Base-by-base conservation (phyloP, 1,140 invertebrate species). In the Tetraneura akinire region DNA sequence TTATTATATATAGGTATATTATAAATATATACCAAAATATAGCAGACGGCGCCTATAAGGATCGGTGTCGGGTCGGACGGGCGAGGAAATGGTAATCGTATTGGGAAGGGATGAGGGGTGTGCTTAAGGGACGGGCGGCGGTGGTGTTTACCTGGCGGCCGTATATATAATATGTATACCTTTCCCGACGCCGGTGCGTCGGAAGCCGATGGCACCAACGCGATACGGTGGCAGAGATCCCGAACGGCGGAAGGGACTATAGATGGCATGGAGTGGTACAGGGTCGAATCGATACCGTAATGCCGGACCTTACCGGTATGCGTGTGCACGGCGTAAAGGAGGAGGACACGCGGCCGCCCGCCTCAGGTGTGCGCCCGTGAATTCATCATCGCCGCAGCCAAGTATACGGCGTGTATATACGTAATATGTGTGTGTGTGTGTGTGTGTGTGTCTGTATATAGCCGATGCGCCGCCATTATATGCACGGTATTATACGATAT, bases 291-390 rank as follows among this genome's bases (percentile, higher is more conserved):
- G 74, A 78, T 78, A 78, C 74, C 49, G 70, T 37, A 37, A 53
- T 47, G 70, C 70, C 74, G 74, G 74, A 78, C 74, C 74, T 78
- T 78, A 78, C 74, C 74, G 53, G 74, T 62, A 55, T 16, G 32
- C 55, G 55, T 42, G n/a, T 37, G 32, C 32, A 37, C 32, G 32
- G 32, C 8, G 55, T 62, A 47, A 26, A 60, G 49, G 37, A n/a
- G 71, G 51, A 55, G 53, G 32, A 78, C 55, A 78, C 49, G 16
- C 51, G 71, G 71, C 53, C 55, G 74, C 74, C 74, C 74, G 74
- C 74, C 74, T 78, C 74, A 78, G 74, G 74, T 78, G 74, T 78
- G 74, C 74, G 74, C 74, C 74, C 37, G 74, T 78, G 74, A 78
- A 78, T 78, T 78, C 74, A 62, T 62, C 74, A 62, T 45, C 74